Conservation (phyloP, 2,797 vertebrate genomes). For the Urosaurus nigricauda region DNA sequence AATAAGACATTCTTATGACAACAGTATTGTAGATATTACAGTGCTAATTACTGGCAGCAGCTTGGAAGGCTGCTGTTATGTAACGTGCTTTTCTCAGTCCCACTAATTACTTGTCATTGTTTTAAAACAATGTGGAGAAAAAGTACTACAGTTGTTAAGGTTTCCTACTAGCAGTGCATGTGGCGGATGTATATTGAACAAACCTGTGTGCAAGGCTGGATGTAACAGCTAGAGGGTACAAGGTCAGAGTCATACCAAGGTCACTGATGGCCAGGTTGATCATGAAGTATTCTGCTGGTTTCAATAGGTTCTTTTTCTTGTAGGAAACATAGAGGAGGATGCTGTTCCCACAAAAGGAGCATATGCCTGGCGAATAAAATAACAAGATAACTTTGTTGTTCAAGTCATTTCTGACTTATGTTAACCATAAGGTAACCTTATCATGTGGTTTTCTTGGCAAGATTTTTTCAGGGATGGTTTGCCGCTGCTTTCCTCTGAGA, state of each 20-base stretch:
- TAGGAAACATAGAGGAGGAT: conserved; percentile 82
- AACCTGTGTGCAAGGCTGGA: conserved; percentile 88
- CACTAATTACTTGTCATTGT: conserved; percentile 8
- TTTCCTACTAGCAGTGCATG: conserved; percentile 16
- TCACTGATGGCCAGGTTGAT: conserved; percentile 87
- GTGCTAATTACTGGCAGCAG: background rate
- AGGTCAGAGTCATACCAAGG: conserved; percentile 84
- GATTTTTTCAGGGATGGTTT: too few species aligned
- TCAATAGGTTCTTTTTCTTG: conserved; percentile 84
- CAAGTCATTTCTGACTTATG: too few species aligned
- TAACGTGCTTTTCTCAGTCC: background rate
- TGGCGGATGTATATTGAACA: conserved; percentile 5
- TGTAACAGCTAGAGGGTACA: conserved; percentile 84
- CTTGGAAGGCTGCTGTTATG: background rate
- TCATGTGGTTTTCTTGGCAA: too few species aligned
- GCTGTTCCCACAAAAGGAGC: conserved; percentile 83
- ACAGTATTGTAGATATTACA: background rate
- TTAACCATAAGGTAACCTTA: too few species aligned
- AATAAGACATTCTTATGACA: background rate
- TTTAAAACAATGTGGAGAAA: background rate
- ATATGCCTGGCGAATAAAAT: conserved; percentile 68
- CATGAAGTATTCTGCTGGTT: conserved; percentile 86
- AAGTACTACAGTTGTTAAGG: background rate
- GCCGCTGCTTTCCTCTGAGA: too few species aligned
- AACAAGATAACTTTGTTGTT: background rate